phyloP scores from a whole-genome alignment of 2,888 invertebrate genomes.

The Atrina japonica region DNA sequence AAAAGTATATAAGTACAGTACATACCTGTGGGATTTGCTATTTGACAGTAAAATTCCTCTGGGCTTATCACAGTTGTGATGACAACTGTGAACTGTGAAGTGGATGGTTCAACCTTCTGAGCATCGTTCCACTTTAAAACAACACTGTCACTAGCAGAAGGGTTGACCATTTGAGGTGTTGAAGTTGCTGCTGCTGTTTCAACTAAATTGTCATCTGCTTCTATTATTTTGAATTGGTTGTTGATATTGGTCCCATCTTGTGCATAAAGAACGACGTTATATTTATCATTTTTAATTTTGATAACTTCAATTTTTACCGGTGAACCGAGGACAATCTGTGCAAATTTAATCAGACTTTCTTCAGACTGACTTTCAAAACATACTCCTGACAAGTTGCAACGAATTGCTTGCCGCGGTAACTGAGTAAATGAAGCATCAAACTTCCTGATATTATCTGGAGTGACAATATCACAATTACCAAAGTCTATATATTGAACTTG shows the following conservation, averaged over 20 bases:
- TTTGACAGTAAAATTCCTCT: constrained; percentile 54
- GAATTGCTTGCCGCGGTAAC: constrained; percentile 59
- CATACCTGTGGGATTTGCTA: too few relatives aligned
- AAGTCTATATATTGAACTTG: constrained; percentile 75
- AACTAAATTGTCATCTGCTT: too few relatives aligned
- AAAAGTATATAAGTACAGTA: too few relatives aligned
- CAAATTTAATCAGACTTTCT: constrained; percentile 17
- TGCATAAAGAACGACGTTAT: constrained; percentile 46
- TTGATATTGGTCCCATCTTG: constrained; percentile 46
- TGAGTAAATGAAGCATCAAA: constrained; percentile 44
- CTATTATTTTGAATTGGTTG: constrained; percentile 11
- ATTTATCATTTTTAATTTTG: constrained; percentile 38
- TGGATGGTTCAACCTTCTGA: constrained; percentile 34
- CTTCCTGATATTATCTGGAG: constrained; percentile 43
- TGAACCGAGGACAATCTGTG: constrained; percentile 13
- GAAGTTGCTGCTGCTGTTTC: too few relatives aligned
- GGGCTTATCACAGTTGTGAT: constrained; percentile 54
- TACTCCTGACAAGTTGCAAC: constrained; percentile 46
- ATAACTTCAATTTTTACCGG: constrained; percentile 37
- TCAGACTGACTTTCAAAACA: constrained; percentile 25
- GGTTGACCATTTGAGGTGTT: too few relatives aligned
- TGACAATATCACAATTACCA: constrained; percentile 68
- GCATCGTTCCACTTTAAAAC: constrained; percentile 25
- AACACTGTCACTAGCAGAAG: neutral
- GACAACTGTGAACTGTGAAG: constrained; percentile 38